Evolutionary conservation across 2,797 vertebrate genomes (phyloP), one percentile per base, ranked within the genome.

Genomic region (Agapornis canus): DNA sequence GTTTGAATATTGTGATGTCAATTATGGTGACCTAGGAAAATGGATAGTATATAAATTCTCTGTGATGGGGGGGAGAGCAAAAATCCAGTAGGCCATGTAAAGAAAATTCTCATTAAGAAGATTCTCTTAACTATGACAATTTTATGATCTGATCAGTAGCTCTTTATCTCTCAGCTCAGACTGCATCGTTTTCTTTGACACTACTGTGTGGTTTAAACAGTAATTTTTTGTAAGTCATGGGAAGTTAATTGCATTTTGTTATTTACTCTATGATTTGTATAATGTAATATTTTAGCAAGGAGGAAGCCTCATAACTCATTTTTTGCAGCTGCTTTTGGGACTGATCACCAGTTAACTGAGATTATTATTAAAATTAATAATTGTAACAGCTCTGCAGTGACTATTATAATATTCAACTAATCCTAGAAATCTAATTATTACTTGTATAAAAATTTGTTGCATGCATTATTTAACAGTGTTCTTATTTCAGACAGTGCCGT

Each of bases 401-500:
- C 66, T 92, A 57, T 95, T 94, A 78, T 91, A 94, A 96, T 92
- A 94, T 87, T 84, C 75, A 92, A 89, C 61, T 90, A 92, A 91
- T 95, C 83, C 90, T 93, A 89, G 82, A 92, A 96, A 85, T 96
- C 83, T 96, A 94, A 96, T 96, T 97, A 97, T 66, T 87, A 68
- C 91, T 95, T 94, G 95, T 93, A 73, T 96, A 86, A 94, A 86
- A 95, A 95, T 95, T 95, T 95, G 90, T 95, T 95, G 72, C 94
- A 92, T 97, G 63, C 94, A 96, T 97, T 96, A 97, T 97, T 96
- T 95, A 97, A 94, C 81, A 92, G 56, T 63, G 73, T 92, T 95
- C 95, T 95, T 88, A 89, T 92, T 96, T 96, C 93, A 95, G 87
- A 89, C 68, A 77, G 72, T 23, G 35, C 56, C 66, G 49, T 86